phyloP scores from a whole-genome alignment of 2,888 invertebrate genomes.

The Aphrophora alni region DNA sequence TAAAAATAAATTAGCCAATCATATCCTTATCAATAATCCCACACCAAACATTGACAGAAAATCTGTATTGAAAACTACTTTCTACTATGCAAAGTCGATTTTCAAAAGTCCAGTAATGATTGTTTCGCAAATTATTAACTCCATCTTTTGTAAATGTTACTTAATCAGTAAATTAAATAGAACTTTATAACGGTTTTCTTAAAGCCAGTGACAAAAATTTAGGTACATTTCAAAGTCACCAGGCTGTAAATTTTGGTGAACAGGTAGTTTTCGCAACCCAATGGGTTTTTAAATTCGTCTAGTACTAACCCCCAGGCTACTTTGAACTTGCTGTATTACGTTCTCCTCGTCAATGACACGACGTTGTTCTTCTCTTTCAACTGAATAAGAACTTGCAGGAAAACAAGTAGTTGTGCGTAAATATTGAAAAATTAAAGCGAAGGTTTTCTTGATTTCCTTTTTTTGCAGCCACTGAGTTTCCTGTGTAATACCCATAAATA shows the following conservation, averaged over 20 bases:
- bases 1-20: slow-evolving; percentile 15
- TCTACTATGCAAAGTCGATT: not conserved
- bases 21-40: slow-evolving; percentile 19
- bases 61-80: slow-evolving; percentile 9
- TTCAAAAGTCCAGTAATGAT: not conserved
- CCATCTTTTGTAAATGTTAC: slow-evolving; percentile 13
- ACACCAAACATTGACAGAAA: slow-evolving; percentile 6
- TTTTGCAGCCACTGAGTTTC: not conserved
- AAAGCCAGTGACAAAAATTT: not conserved
- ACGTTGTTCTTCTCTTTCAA: not conserved
- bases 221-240: not conserved
- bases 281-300: not conserved
- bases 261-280: not conserved
- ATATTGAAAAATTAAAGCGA: not conserved
- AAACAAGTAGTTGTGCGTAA: slow-evolving; percentile 2
- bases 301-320: not conserved
- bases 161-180: not conserved
- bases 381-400: not conserved
- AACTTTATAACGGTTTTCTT: not conserved
- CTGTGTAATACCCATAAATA: not conserved
- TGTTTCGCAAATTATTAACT: slow-evolving; percentile 4
- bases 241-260: slow-evolving; percentile 4
- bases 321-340: slow-evolving; percentile 8
- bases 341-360: not conserved
- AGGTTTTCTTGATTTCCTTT: not conserved